Base-by-base conservation (phyloP, 2,888 invertebrate species). In the Zootermopsis nevadensis region DNA sequence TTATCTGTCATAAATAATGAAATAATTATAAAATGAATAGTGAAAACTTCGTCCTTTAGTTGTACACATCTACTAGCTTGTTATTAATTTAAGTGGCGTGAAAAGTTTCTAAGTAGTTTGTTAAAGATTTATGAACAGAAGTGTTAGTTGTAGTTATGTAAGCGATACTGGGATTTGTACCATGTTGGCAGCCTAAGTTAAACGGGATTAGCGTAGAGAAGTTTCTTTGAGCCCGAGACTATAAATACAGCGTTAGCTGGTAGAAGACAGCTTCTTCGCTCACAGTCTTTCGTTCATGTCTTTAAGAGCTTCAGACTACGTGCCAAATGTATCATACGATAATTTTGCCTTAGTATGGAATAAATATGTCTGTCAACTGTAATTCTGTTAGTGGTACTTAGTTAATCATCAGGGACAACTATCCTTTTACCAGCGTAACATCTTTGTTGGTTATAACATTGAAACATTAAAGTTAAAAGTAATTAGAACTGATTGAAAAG, bases 91-190 rank as follows among this genome's bases (percentile, higher is more conserved):
- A 69, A 69, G 69, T 69, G 22, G 69, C 22, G 33, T 69, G 69
- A 69, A 69, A 33, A 33, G 69, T 69, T 69, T 12, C 31, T 69
- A 69, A 69, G 69, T 69, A 69, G 69, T 69, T 69, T 69, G 69
- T 33, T 4, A 33, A 19, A 69, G 69, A 69, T 69, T 69, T 69
- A 69, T 69, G 19, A 69, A 69, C 33, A 69, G 19, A 69, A 30
- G 33, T 69, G 33, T 33, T 69, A 69, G 69, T 69, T 69, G 69
- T 69, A 69, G 69, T 31, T 30, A 69, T 69, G 69, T 69, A 69
- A 69, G 33, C 30, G 69, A 69, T 69, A 69, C 69, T 33, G 69
- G 69, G 69, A 69, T 69, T 69, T 69, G 69, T 69, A 31, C 69
- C 69, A 22, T 31, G 69, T 69, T 33, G 69, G 69, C 69, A 69